These are phyloP conservation scores for Sturnira hondurensis DNA, from an alignment of 2,113 vertebrate species.

Conservation along the genomic window DNA sequence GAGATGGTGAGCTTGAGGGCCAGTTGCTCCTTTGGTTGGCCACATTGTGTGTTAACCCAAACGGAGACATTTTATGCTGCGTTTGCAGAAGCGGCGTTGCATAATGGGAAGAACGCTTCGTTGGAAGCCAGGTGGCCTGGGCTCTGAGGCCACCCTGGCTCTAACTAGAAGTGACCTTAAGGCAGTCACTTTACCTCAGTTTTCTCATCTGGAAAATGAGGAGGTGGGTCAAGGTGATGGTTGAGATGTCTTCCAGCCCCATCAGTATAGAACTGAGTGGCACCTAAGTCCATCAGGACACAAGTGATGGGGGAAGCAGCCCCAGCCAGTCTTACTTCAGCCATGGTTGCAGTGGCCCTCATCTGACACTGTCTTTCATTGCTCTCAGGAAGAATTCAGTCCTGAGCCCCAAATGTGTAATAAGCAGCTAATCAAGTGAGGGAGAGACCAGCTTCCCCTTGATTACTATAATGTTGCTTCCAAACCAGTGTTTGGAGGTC, in stretches of 20 bases:
- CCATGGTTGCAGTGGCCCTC: accelerated
- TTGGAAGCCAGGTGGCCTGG: background rate
- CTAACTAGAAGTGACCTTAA: background rate
- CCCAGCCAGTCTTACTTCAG: background rate
- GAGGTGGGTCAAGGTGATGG: background rate
- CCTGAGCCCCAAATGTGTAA: background rate
- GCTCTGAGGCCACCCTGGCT: background rate
- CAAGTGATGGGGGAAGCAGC: background rate
- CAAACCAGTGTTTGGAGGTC: background rate
- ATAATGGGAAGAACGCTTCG: background rate
- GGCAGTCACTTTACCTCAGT: background rate
- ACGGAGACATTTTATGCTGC: background rate
- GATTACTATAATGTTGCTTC: background rate
- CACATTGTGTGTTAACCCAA: background rate
- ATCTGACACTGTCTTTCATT: background rate
- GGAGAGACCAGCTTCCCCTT: background rate
- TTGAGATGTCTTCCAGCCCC: background rate
- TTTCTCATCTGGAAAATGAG: background rate
- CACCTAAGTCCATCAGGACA: background rate
- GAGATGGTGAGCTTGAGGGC: background rate
- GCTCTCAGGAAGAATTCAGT: background rate
- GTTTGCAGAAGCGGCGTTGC: background rate
- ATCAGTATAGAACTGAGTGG: background rate
- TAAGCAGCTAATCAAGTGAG: background rate
- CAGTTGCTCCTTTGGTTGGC: no score